phyloP scores from a whole-genome alignment of 2,797 vertebrate genomes.

The Podarcis siculus region DNA sequence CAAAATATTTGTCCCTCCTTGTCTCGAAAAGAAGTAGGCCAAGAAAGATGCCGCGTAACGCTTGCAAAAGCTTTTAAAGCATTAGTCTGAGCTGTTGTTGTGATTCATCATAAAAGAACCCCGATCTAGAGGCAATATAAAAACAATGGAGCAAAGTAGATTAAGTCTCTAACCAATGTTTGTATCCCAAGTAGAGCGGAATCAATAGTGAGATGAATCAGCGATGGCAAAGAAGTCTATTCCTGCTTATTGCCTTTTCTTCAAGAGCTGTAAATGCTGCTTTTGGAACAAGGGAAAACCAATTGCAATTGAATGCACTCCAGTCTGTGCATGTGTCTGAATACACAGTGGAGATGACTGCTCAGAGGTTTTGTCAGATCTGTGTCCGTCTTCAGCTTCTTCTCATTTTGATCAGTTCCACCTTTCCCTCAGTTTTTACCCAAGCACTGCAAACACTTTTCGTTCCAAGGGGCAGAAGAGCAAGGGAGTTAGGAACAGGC shows the following conservation, averaged over 20 bases:
- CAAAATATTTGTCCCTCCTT: not conserved
- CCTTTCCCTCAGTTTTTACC: not conserved
- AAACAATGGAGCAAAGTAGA: not conserved
- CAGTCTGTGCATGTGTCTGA: not conserved
- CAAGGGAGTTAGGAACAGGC: too few relatives aligned
- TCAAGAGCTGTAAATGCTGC: not conserved
- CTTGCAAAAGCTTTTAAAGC: not conserved
- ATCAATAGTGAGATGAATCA: not conserved
- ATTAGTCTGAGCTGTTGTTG: not conserved
- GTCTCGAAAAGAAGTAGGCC: not conserved
- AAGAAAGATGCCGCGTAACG: too few relatives aligned
- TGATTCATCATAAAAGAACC: not conserved
- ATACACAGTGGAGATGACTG: not conserved
- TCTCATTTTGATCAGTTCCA: not conserved
- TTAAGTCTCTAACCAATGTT: conserved; percentile 10
- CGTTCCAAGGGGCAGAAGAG: too few relatives aligned
- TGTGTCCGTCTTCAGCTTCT: not conserved
- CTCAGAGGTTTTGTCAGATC: not conserved
- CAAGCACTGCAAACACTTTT: not conserved
- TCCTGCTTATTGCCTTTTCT: not conserved
- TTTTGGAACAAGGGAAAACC: not conserved
- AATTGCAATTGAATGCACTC: not conserved
- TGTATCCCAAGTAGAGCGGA: not conserved
- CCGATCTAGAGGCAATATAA: not conserved
- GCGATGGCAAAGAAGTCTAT: not conserved